These are phyloP conservation scores for Alethe castanea DNA, from an alignment of 2,113 vertebrate species.

Conservation along the genomic window DNA sequence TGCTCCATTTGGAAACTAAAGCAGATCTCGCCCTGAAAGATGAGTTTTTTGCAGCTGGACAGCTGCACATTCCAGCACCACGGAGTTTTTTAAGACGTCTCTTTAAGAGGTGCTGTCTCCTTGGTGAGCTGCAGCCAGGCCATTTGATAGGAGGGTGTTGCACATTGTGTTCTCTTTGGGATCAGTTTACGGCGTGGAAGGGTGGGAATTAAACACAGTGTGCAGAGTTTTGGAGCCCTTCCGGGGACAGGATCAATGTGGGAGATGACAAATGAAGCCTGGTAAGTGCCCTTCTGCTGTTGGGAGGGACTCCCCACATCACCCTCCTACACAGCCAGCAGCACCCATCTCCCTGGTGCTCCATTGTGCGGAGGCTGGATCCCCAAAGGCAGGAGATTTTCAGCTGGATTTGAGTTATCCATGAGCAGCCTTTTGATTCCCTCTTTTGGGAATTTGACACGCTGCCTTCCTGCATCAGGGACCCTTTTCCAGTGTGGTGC, in stretches of 20 bases:
- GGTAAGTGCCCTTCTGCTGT: not conserved
- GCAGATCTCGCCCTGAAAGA: not conserved
- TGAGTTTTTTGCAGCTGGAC: not conserved
- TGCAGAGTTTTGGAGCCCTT: not conserved
- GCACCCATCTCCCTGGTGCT: not conserved
- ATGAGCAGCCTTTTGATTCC: not conserved
- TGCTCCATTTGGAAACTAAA: not conserved
- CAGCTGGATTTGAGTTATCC: not conserved
- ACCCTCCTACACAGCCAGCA: not conserved
- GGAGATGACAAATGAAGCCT: not conserved
- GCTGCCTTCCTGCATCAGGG: not conserved
- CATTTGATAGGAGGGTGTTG: not conserved
- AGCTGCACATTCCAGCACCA: not conserved
- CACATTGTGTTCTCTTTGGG: rapidly evolving
- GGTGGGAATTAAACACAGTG: not conserved
- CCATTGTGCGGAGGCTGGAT: rapidly evolving
- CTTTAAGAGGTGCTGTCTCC: not conserved
- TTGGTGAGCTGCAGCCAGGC: not conserved
- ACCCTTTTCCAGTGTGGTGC: rapidly evolving
- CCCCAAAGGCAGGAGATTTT: not conserved
- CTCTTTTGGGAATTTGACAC: not conserved
- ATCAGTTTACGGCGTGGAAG: not conserved
- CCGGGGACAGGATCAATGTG: rapidly evolving
- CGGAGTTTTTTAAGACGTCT: not conserved
- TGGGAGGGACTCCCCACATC: not conserved